phyloP scores from a whole-genome alignment of 2,797 vertebrate species.

The Onychomys torridus region DNA sequence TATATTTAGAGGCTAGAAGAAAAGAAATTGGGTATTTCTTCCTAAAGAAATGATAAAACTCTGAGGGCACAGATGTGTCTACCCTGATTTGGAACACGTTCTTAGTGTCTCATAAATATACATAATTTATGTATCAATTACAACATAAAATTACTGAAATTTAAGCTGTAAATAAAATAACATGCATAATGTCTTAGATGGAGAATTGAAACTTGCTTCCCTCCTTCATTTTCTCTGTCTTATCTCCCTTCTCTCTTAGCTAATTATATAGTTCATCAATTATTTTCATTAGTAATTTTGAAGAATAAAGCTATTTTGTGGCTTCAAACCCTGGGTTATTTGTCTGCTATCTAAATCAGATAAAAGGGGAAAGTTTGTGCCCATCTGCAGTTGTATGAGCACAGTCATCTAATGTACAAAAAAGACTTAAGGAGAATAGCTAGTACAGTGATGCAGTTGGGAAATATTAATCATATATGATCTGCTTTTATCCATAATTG shows the following conservation, averaged over 20 bases:
- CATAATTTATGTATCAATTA: background rate
- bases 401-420: background rate
- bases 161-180: constrained; percentile 30
- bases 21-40: background rate
- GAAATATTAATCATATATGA: background rate
- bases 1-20: background rate
- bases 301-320: background rate
- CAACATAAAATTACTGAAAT: background rate
- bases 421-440: background rate
- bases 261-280: background rate
- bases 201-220: background rate
- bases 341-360: background rate
- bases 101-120: background rate
- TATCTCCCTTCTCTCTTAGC: background rate
- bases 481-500: background rate
- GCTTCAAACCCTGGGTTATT: background rate
- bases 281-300: constrained; percentile 24
- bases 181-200: background rate
- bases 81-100: background rate
- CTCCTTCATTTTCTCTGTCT: background rate
- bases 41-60: background rate
- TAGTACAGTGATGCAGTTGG: background rate
- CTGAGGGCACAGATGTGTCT: background rate
- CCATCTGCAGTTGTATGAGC: background rate
- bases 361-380: constrained; percentile 10